Base-by-base conservation (phyloP, 2,797 vertebrate genomes). In the Kryptolebias ocellatus region DNA sequence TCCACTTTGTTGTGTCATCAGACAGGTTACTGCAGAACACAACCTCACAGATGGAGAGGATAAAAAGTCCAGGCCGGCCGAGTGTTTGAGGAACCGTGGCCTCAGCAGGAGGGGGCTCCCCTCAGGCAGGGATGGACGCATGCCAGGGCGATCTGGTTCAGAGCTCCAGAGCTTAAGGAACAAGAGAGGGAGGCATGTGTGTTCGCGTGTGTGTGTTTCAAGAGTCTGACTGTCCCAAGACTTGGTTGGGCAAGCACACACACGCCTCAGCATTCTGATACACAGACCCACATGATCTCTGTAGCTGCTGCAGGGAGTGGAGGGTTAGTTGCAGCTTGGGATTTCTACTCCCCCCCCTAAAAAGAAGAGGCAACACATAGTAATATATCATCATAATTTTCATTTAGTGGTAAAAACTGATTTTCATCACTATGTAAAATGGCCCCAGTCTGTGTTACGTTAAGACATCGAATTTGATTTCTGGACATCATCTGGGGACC, bases 211-310 rank as follows among this genome's bases (percentile, higher is more conserved):
- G 64, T 70, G 59, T 54, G 54, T 61, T 45, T 55, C 27, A 73
- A 77, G 42, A 53, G 56, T 76, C 72, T 82, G 67, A 70, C 74
- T 84, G 76, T 86, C 86, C 83, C 76, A 66, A 84, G 89, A 85
- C 78, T 85, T 62, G 81, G 65, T 75, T 80, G 83, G 83, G 70
- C 93, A 92, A 83, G 92, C 75, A 86, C 67, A 78, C 81, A 85
- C 93, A 87, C 3, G 90, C 66, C 76, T 57, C 64, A 61, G 78
- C 49, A 76, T 72, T 80, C 63, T 67, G 64, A 76, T 76, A 39
- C 71, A 67, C 53, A 64, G 60, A 53, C 47, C 62, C 58, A 76
- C 54, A 78, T 47, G 16, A 70, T 45, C 39, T 66, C 60, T 71
- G 60, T 58, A 69, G 68, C 73, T 68, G 56, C 70, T 8, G 50